These are phyloP conservation scores for Xestia ashworthii DNA, from an alignment of 2,888 invertebrate species.

Conservation along the genomic window DNA sequence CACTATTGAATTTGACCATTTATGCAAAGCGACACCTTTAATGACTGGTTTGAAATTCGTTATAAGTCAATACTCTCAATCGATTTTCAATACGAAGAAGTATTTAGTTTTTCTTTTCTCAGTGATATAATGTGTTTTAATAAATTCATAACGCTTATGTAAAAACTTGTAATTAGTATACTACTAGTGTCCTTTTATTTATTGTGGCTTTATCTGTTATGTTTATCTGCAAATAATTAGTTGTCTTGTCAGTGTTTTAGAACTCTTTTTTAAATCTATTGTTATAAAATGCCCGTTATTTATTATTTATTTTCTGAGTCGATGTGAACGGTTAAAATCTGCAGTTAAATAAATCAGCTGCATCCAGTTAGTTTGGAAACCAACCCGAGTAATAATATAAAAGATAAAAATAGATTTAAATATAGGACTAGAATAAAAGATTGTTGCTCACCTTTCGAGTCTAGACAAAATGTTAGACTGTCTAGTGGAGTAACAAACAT, in stretches of 20 bases:
- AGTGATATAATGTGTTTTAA: not conserved
- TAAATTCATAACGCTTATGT: not conserved
- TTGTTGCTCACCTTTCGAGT: conserved; percentile 28
- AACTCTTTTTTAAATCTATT: not conserved
- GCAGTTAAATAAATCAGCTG: not conserved
- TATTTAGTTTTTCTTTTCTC: not conserved
- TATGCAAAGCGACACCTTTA: no score
- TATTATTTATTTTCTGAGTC: not conserved
- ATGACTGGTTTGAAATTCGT: not conserved
- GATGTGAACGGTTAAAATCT: not conserved
- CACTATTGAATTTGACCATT: no score
- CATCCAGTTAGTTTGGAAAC: not conserved
- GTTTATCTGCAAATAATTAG: not conserved
- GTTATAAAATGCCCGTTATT: not conserved
- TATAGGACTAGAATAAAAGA: no score
- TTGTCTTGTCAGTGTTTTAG: not conserved
- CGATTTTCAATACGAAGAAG: not conserved
- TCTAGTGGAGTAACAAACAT: conserved; percentile 34
- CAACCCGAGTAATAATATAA: not conserved
- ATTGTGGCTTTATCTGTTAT: not conserved
- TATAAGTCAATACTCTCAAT: no score
- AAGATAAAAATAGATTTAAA: conserved; percentile 8
- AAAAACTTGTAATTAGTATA: not conserved
- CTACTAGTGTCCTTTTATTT: not conserved
- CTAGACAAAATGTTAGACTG: conserved; percentile 45